phyloP scores from a whole-genome alignment of 2,888 invertebrate genomes.

The Tricholauxania praeusta region DNA sequence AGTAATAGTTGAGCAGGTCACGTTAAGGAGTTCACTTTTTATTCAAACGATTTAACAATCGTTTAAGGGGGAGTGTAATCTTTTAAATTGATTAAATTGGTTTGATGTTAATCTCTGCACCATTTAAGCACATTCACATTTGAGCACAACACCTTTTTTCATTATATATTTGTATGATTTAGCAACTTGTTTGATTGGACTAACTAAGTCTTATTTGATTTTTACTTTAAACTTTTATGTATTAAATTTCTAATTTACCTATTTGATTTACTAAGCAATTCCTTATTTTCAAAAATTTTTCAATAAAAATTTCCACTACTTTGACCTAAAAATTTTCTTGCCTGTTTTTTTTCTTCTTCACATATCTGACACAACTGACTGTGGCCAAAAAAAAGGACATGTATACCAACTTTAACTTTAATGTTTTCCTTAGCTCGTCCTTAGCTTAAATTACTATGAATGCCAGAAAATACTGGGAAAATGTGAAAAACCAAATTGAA shows the following conservation, averaged over 20 bases:
- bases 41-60: not conserved
- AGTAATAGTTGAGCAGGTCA: too few relatives aligned
- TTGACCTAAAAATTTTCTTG: not conserved
- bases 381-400: slow-evolving; percentile 8
- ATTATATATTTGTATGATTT: too few relatives aligned
- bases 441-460: not conserved
- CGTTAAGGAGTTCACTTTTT: not conserved
- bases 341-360: not conserved
- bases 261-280: not conserved
- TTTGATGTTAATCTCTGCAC: too few relatives aligned
- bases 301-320: not conserved
- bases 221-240: not conserved
- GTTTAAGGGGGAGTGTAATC: not conserved
- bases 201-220: not conserved
- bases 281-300: not conserved
- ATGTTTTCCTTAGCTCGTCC: not conserved
- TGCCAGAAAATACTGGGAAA: slow-evolving; percentile 14
- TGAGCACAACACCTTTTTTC: too few relatives aligned
- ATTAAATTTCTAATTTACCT: not conserved
- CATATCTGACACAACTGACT: slow-evolving; percentile 22
- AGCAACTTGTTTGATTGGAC: too few relatives aligned
- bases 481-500: not conserved
- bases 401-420: slow-evolving; percentile 22
- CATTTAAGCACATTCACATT: too few relatives aligned
- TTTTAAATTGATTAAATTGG: not conserved